Conservation (phyloP, 2,888 invertebrate genomes). For the Gastrophysa polygoni region DNA sequence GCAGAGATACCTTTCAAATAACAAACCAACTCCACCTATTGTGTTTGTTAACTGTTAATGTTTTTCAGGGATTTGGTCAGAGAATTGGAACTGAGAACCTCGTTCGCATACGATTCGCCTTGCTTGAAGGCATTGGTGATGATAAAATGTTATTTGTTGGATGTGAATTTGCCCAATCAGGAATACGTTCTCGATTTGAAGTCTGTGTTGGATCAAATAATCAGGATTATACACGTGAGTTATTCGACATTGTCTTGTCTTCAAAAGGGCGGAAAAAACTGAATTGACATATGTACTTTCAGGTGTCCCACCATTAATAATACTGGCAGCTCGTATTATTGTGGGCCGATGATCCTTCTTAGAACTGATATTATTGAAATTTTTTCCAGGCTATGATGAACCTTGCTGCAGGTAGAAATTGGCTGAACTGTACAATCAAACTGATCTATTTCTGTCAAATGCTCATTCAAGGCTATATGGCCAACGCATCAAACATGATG, state of each 20-base stretch:
- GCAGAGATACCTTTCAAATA: no score
- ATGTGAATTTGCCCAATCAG: slow-evolving; percentile 80
- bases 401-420: slow-evolving; percentile 87
- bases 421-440: slow-evolving; percentile 81
- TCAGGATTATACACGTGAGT: slow-evolving; percentile 88
- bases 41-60: not conserved
- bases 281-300: no score
- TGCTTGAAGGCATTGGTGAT: slow-evolving; percentile 93
- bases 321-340: no score
- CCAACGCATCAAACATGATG: slow-evolving; percentile 74
- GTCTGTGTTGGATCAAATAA: slow-evolving; percentile 94
- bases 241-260: no score
- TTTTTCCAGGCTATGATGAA: slow-evolving; percentile 92
- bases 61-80: slow-evolving; percentile 77
- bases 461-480: slow-evolving; percentile 90
- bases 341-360: no score
- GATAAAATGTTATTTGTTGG: slow-evolving; percentile 93
- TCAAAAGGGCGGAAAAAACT: no score
- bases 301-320: no score
- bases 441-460: slow-evolving; percentile 85
- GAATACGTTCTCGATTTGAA: slow-evolving; percentile 97
- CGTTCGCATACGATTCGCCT: slow-evolving; percentile 83
- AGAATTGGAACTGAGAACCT: slow-evolving; percentile 73
- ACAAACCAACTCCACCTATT: no score
- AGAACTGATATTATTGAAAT: no score